A percentile compares a stretch with the other conserved stretches of the same genome.
Conservation (phyloP, 1,140 invertebrate species). For the Halesus radiatus region DNA sequence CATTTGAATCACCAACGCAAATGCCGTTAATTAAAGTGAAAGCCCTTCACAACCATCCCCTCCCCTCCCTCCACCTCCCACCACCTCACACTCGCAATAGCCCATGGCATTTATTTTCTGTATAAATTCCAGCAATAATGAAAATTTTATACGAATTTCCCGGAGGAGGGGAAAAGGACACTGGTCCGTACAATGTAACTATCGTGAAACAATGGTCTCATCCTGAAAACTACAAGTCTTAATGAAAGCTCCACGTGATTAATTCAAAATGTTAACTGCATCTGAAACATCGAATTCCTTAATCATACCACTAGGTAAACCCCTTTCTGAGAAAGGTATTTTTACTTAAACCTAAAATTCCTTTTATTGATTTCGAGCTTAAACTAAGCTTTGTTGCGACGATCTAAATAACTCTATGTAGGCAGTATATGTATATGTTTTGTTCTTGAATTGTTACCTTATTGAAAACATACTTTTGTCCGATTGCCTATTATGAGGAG, state of each 20-base stretch:
- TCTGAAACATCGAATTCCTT: too few relatives aligned
- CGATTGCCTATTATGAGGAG: slow-evolving; percentile 9
- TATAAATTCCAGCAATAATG: slow-evolving; percentile 39
- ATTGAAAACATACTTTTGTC: slow-evolving; percentile 2
- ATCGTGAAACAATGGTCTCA: slow-evolving; percentile 22
- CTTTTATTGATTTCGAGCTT: neutral
- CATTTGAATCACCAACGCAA: slow-evolving; percentile 47
- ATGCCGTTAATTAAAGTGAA: slow-evolving; percentile 49
- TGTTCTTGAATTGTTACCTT: neutral
- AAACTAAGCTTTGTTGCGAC: neutral
- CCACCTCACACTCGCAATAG: neutral
- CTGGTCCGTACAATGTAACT: slow-evolving; percentile 27
- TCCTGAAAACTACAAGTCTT: neutral
- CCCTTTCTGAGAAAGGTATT: too few relatives aligned
- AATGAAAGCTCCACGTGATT: neutral
- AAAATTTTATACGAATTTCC: slow-evolving; percentile 41
- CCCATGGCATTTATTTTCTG: slow-evolving; percentile 36
- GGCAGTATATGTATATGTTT: neutral
- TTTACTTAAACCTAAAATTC: too few relatives aligned
- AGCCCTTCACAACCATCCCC: slow-evolving; percentile 22
- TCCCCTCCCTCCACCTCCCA: too few relatives aligned
- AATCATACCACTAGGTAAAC: too few relatives aligned
- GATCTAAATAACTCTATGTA: neutral
- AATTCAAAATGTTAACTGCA: too few relatives aligned
- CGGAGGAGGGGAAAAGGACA: slow-evolving; percentile 33